A percentile compares a stretch with the other conserved stretches of the same genome.
phyloP scores from a whole-genome alignment of 2,888 invertebrate species.

The Diadromus collaris region DNA sequence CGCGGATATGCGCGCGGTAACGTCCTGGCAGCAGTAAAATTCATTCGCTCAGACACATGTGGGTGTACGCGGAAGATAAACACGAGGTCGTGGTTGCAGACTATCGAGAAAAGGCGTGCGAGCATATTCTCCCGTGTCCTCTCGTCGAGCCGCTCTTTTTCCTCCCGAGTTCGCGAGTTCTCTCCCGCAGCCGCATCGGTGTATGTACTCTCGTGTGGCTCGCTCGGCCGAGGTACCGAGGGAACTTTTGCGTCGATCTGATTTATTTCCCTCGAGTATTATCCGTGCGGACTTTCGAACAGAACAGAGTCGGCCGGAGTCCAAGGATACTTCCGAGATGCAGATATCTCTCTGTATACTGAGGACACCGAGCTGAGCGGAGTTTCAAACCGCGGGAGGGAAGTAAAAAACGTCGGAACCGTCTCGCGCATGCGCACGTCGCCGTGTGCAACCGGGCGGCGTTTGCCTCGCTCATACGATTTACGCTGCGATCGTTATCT shows the following conservation, averaged over 20 bases:
- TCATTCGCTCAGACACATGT: slow-evolving; percentile 28
- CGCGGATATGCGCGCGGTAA: background rate
- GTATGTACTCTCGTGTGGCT: background rate
- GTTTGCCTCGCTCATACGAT: slow-evolving; percentile 63
- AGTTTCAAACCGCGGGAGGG: slow-evolving; percentile 12
- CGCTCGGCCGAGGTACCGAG: slow-evolving; percentile 21
- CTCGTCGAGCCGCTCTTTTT: slow-evolving; percentile 36
- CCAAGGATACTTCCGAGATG: slow-evolving; percentile 62
- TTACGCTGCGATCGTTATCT: slow-evolving; percentile 76
- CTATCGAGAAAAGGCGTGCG: slow-evolving; percentile 35
- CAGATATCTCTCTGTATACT: slow-evolving; percentile 58
- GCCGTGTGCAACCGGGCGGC: slow-evolving; percentile 50
- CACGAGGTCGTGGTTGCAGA: slow-evolving; percentile 38
- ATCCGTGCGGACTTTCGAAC: slow-evolving; percentile 19
- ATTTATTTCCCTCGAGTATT: slow-evolving; percentile 59
- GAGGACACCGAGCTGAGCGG: slow-evolving; percentile 38
- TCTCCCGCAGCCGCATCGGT: slow-evolving; percentile 26
- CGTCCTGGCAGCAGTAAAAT: slow-evolving; percentile 13
- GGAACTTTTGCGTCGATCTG: slow-evolving; percentile 64
- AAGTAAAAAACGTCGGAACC: slow-evolving; percentile 21
- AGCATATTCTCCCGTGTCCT: slow-evolving; percentile 35
- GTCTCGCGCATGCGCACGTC: slow-evolving; percentile 17
- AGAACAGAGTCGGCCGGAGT: slow-evolving; percentile 26
- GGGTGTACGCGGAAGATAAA: slow-evolving; percentile 59
- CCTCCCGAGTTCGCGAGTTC: slow-evolving; percentile 25